Base-by-base conservation (phyloP, 2,113 vertebrate genomes). In the Stegostoma tigrinum region DNA sequence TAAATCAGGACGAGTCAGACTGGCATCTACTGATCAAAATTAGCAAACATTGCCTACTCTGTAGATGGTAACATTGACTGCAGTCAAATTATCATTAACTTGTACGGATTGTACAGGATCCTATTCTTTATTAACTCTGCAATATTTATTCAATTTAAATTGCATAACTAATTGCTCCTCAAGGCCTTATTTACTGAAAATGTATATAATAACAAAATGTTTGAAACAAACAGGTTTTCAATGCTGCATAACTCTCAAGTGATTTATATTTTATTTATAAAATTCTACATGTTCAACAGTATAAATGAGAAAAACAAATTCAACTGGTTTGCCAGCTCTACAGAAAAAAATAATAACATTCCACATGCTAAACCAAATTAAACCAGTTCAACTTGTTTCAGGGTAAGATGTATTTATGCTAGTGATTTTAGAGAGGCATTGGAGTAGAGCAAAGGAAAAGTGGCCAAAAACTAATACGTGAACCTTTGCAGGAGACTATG, bases 1-100 rank as follows among this genome's bases (percentile, higher is more conserved):
- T 23, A 7, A 94, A 67, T 68, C 38, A 68, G 23, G 66, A 68
- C 19, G 42, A 68, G 38, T 45, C 91, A 68, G 19, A 14, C 91
- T 68, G 64, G 91, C 66, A 94, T 45, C 91, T 45, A 94, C 68
- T 68, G 66, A 70, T 68, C 91, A 94, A 66, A 94, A 94, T 94
- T 10, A 94, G n/a, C 66, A 94, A 94, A 94, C 91, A 94, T 38
- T 70, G 38, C 34, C 14, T 19, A 93, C 34, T 93, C 55, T 93
- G n/a, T 67, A 42, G n/a, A 45, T 42, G 23, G 66, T 23, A 67
- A 68, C 66, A 94, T 21, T 66, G 55, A 94, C 66, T 68, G 68
- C 64, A 94, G 91, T 19, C 12, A 67, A 94, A 52, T 38, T n/a
- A 64, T 45, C 64, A 42, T 93, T 93, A 61, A 19, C 38, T 38